Base-by-base conservation (phyloP, 2,888 invertebrate genomes). In the Hanleya hanleyi region DNA sequence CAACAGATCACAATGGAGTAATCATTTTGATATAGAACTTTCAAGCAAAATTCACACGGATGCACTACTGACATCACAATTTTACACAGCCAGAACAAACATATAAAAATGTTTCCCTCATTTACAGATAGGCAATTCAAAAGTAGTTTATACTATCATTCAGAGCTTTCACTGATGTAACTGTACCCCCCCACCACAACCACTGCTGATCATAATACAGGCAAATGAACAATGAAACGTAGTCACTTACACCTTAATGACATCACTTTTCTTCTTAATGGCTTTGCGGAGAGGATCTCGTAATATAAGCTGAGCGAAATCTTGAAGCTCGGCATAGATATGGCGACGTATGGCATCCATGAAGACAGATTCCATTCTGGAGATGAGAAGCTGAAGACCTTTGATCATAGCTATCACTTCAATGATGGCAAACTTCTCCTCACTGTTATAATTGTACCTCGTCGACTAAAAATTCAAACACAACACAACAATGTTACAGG, bases 351-450 rank as follows among this genome's bases (percentile, higher is more conserved):
- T 96, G 1, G 96, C 96, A 89, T 96, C 96, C 71, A 95, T 95
- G 84, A 97, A 95, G n/a, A 98, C 97, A 0, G 97, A 96, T 92
- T 99, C 99, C 95, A 99, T 98, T 50, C 97, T 93, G 0, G 97
- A 96, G 96, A 99, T 97, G 69, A 98, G 92, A 33, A 84, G 76
- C 91, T 99, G 99, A 3, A 99, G 92, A 0, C 98, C 98, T 91
- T 99, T 99, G 84, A 99, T 98, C 98, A 99, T 99, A 0, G 98
- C 98, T 82, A 99, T 98, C 26, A 98, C 97, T 92, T 99, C 98
- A 77, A 99, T 98, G 84, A 99, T 92, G 0, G 98, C 98, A 91
- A 97, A 97, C 89, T 99, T 99, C 91, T 99, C 99, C 86, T 97
- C 97, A 1, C 96, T 95, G 0, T 95, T 96, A 90, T 99, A 99